Evolutionary conservation across 2,797 vertebrate species (phyloP).

Genomic region (Gallinago solitaria): DNA sequence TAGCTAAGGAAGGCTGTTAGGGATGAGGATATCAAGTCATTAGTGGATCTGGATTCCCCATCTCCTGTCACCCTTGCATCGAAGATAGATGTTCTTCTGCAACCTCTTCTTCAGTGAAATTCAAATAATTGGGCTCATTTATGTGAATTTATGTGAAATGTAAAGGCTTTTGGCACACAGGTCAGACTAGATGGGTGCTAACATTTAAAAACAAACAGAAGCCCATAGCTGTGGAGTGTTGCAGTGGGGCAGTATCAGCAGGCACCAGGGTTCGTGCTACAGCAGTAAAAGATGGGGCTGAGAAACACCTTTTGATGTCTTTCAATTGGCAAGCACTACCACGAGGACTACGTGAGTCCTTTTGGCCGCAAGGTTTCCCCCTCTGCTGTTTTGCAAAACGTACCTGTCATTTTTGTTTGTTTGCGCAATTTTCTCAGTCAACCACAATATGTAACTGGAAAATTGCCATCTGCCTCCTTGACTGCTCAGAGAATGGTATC

Average conservation of each 20-base stretch:
- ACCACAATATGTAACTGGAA: neutral
- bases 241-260: neutral
- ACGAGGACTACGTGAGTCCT: neutral
- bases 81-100: neutral
- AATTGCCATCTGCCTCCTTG: neutral
- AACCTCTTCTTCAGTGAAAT: neutral
- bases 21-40: neutral
- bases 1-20: neutral
- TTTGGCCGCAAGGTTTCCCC: neutral
- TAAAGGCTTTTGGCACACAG: neutral
- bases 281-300: neutral
- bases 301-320: neutral
- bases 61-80: neutral
- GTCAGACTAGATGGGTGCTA: neutral
- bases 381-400: neutral
- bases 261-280: fast-evolving
- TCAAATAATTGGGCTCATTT: neutral
- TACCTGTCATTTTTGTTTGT: neutral
- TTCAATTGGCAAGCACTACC: neutral
- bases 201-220: neutral
- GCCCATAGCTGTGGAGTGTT: neutral
- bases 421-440: neutral
- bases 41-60: fast-evolving
- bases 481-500: neutral
- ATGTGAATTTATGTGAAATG: neutral